phyloP scores from a whole-genome alignment of 2,797 vertebrate genomes.

The Helicolenus hilgendorfi region DNA sequence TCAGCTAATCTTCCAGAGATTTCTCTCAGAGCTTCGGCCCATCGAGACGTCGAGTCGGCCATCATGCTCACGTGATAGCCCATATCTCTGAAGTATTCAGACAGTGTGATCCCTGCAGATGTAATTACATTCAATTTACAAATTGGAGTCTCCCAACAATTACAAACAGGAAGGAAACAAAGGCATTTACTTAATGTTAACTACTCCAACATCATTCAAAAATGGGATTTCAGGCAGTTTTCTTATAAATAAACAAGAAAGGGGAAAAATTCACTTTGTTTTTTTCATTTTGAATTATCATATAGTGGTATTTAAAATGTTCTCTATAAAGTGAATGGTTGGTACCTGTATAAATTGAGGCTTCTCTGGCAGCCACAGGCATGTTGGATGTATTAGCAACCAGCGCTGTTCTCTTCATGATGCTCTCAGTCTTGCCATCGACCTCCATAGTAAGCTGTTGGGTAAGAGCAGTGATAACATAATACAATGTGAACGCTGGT shows the following conservation, averaged over 20 bases:
- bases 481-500: neutral
- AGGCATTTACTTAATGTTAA: neutral
- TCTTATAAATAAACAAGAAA: neutral
- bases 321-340: neutral
- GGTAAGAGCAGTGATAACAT: neutral
- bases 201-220: neutral
- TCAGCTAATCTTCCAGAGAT: conserved; percentile 98
- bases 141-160: neutral
- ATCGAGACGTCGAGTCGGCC: conserved; percentile 98
- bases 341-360: conserved; percentile 98
- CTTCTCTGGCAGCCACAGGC: conserved; percentile 99
- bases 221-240: neutral
- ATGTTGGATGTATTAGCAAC: conserved; percentile 99
- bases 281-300: neutral
- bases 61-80: conserved; percentile 99
- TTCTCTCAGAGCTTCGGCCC: conserved; percentile 98
- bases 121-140: neutral
- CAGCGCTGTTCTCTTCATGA: conserved; percentile 99
- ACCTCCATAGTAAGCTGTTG: conserved; percentile 98
- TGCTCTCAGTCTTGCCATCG: conserved; percentile 96
- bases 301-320: neutral
- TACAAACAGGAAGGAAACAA: neutral
- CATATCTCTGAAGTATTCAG: conserved; percentile 99
- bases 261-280: neutral
- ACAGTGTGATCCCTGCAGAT: conserved; percentile 95